These are phyloP conservation scores for Polylopha cassiicola DNA, from an alignment of 2,888 invertebrate species.

Conservation along the genomic window DNA sequence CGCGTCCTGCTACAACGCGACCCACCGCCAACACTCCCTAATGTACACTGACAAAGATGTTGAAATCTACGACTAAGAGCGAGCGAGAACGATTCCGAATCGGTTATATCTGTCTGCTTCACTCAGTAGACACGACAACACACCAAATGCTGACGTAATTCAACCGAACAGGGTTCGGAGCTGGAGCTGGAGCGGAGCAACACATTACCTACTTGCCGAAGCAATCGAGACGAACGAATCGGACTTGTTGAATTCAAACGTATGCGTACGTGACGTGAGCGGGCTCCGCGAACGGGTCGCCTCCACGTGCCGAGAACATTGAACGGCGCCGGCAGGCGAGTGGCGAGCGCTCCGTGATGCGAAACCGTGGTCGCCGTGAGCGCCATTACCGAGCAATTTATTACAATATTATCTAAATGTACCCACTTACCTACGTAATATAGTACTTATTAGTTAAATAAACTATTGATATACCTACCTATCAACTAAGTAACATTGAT, in stretches of 20 bases:
- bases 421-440: too few species aligned
- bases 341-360: not conserved
- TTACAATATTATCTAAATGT: constrained; percentile 23
- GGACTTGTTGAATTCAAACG: constrained; percentile 1
- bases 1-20: constrained; percentile 37
- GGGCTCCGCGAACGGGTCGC: constrained; percentile 17
- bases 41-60: constrained; percentile 26
- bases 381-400: constrained; percentile 31
- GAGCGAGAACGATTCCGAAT: constrained; percentile 15
- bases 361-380: constrained; percentile 4
- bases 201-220: constrained; percentile 11
- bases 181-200: constrained; percentile 9
- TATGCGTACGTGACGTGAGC: constrained; percentile 13
- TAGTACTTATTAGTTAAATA: too few species aligned
- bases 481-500: too few species aligned
- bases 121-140: constrained; percentile 17
- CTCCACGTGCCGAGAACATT: constrained; percentile 24
- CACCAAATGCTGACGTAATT: constrained; percentile 22
- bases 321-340: constrained; percentile 11
- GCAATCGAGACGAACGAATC: constrained; percentile 8
- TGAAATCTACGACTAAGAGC: constrained; percentile 19
- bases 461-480: too few species aligned
- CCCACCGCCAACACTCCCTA: constrained; percentile 33
- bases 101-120: constrained; percentile 12
- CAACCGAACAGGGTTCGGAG: constrained; percentile 11